phyloP scores from a whole-genome alignment of 2,797 vertebrate genomes.

The Acipenser transmontanus region DNA sequence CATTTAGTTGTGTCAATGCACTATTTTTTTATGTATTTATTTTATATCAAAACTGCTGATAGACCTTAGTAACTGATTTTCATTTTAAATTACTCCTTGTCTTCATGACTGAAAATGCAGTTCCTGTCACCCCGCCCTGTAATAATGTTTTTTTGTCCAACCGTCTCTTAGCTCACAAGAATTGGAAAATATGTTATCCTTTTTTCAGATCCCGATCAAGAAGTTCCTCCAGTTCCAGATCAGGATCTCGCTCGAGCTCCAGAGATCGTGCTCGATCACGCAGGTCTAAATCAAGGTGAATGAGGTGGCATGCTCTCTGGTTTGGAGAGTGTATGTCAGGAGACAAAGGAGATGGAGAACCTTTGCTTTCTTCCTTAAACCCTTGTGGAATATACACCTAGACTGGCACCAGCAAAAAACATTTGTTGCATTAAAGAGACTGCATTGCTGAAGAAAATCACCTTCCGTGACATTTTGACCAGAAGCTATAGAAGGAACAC shows the following conservation, averaged over 20 bases:
- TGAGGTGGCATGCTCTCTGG: slow-evolving; percentile 90
- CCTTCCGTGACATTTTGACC: slow-evolving; percentile 5
- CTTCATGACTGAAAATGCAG: too few relatives aligned
- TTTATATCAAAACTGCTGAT: too few relatives aligned
- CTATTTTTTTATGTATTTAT: too few relatives aligned
- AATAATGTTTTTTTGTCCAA: too few relatives aligned
- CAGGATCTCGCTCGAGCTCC: slow-evolving; percentile 89
- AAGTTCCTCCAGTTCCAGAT: slow-evolving; percentile 95
- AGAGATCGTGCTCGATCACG: slow-evolving; percentile 69
- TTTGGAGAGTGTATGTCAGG: slow-evolving; percentile 69
- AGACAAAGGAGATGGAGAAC: slow-evolving; percentile 45
- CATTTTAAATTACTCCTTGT: too few relatives aligned
- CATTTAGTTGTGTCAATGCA: too few relatives aligned
- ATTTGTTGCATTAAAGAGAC: background rate
- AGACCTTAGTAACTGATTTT: too few relatives aligned
- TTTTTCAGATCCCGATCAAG: slow-evolving; percentile 95
- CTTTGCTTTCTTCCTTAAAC: slow-evolving; percentile 17
- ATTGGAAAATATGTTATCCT: slow-evolving; percentile 54
- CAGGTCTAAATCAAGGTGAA: slow-evolving; percentile 98
- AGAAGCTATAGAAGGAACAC: background rate
- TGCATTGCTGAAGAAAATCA: background rate
- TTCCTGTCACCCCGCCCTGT: too few relatives aligned
- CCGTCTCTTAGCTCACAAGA: too few relatives aligned
- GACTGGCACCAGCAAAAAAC: background rate
- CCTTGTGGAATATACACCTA: slow-evolving; percentile 7